These are phyloP conservation scores for Chelidonichthys spinosus DNA, from an alignment of 2,797 vertebrate genomes.

Conservation along the genomic window DNA sequence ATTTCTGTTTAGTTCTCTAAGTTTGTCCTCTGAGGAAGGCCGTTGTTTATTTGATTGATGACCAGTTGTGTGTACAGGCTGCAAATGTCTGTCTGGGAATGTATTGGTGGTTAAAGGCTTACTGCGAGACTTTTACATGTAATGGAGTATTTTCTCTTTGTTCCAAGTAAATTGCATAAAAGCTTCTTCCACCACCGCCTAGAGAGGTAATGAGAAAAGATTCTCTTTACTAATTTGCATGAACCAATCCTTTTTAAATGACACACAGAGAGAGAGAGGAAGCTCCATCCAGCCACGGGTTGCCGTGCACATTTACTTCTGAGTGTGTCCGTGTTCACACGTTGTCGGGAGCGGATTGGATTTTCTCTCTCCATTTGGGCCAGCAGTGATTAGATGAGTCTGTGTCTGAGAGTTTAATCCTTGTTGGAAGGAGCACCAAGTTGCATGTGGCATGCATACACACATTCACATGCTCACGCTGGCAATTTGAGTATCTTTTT, in stretches of 20 bases:
- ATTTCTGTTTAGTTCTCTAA: not conserved
- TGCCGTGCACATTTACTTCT: constrained; percentile 37
- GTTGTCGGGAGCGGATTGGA: constrained; percentile 64
- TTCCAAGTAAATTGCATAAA: not conserved
- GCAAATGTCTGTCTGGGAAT: not conserved
- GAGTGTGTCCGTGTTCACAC: constrained; percentile 54
- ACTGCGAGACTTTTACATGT: not conserved
- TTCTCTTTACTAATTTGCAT: not conserved
- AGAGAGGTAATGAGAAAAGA: not conserved
- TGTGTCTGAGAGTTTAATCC: constrained; percentile 80
- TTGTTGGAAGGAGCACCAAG: constrained; percentile 76
- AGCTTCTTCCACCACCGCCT: not conserved
- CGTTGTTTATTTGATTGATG: not conserved
- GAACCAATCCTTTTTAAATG: constrained; percentile 12
- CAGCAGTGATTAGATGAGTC: constrained; percentile 80
- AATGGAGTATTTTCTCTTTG: not conserved
- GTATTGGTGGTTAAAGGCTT: not conserved
- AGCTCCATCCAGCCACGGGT: constrained; percentile 42
- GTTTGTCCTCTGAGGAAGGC: not conserved
- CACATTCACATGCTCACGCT: constrained; percentile 13
- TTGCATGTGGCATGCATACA: constrained; percentile 50
- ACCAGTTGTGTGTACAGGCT: not conserved
- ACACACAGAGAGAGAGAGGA: constrained; percentile 6
- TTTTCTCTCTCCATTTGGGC: constrained; percentile 76
- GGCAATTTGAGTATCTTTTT: constrained; percentile 60